Evolutionary conservation across 2,888 invertebrate species (phyloP).

Genomic region (Leucophenga montana): DNA sequence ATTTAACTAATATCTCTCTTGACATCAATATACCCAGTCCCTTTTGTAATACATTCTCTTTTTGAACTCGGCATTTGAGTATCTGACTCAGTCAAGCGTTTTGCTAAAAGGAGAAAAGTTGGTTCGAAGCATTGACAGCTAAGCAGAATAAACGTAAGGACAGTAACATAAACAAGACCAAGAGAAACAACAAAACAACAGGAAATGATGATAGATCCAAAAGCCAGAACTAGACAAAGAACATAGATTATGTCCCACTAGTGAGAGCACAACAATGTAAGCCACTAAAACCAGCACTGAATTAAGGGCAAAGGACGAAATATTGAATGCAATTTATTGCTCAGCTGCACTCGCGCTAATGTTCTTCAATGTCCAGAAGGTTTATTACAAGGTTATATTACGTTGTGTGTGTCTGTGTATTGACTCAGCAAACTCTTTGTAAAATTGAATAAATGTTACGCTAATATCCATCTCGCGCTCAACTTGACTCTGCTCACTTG

Average conservation of each 20-base stretch:
- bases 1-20: conserved; percentile 7
- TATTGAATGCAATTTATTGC: conserved; percentile 46
- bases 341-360: conserved; percentile 43
- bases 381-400: neutral
- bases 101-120: neutral
- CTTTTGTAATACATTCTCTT: neutral
- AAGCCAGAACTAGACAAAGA: neutral
- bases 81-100: neutral
- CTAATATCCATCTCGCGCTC: neutral
- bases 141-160: neutral
- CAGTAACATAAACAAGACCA: neutral
- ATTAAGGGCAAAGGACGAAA: neutral
- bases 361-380: conserved; percentile 32
- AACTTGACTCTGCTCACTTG: neutral
- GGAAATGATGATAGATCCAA: no score
- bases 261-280: neutral
- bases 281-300: no score
- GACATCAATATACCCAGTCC: neutral
- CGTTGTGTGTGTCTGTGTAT: no score
- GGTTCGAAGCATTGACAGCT: conserved; percentile 16
- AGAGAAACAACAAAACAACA: no score
- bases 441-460: conserved; percentile 12
- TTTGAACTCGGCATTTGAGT: neutral
- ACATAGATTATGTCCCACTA: neutral
- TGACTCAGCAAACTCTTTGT: neutral